Conservation (phyloP, 2,113 vertebrate species). For the Psephotus haematonotus region DNA sequence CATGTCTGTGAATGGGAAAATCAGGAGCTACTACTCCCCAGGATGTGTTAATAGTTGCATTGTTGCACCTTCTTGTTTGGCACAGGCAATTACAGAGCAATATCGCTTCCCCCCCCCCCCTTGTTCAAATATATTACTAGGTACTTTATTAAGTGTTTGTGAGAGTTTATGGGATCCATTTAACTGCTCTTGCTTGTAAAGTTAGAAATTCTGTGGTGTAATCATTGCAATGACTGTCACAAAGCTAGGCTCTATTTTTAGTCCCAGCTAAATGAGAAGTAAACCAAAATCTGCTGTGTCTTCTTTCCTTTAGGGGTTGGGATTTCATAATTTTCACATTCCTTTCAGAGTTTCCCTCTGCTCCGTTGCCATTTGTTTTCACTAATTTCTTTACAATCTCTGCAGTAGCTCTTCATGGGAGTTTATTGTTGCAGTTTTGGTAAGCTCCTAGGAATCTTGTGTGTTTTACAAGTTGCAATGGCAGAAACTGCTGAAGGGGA, state of each 20-base stretch:
- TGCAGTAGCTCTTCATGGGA: not conserved
- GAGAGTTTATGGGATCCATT: not conserved
- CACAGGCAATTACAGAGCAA: not conserved
- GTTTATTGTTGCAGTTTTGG: not conserved
- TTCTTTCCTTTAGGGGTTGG: not conserved
- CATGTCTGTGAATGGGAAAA: not conserved
- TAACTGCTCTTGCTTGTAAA: not conserved
- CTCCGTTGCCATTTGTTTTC: not conserved
- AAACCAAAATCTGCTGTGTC: not conserved
- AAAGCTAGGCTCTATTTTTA: not conserved
- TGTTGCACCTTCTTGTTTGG: not conserved
- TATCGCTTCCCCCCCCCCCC: fast-evolving
- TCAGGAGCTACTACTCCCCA: not conserved
- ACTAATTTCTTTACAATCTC: not conserved
- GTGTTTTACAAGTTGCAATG: not conserved
- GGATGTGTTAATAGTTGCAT: not conserved
- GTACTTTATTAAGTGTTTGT: not conserved
- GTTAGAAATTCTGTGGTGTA: not conserved
- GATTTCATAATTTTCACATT: not conserved
- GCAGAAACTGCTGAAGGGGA: not conserved
- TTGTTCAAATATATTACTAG: not conserved
- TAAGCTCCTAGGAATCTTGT: not conserved
- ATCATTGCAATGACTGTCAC: not conserved
- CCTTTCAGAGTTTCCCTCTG: not conserved
- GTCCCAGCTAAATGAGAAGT: not conserved